Conservation (phyloP, 1,140 invertebrate genomes). For the Lasaia peninsularis region DNA sequence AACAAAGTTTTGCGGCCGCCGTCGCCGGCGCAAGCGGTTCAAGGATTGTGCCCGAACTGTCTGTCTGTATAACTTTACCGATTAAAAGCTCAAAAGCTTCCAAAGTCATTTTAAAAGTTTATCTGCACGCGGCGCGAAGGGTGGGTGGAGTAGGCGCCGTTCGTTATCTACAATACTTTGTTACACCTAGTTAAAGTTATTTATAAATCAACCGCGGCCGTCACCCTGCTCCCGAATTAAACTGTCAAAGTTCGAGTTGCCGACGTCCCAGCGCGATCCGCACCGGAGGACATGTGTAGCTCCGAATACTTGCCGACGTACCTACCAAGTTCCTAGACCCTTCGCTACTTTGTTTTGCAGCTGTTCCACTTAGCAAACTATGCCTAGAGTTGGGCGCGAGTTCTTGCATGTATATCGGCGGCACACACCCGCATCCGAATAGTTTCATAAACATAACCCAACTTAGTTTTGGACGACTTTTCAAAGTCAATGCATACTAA, state of each 20-base stretch:
- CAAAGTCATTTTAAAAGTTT: slow-evolving; percentile 80
- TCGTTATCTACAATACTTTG: slow-evolving; percentile 74
- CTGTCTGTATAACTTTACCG: slow-evolving; percentile 79
- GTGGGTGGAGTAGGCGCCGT: slow-evolving; percentile 50
- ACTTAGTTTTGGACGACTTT: slow-evolving; percentile 76
- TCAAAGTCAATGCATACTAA: slow-evolving; percentile 77
- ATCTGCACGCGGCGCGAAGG: slow-evolving; percentile 67
- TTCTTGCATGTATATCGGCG: slow-evolving; percentile 73
- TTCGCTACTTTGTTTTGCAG: slow-evolving; percentile 76
- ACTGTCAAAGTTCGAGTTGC: slow-evolving; percentile 58
- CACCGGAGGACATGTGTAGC: slow-evolving; percentile 51
- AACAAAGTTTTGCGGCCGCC: slow-evolving; percentile 78
- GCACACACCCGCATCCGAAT: slow-evolving; percentile 72
- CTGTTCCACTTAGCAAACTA: slow-evolving; percentile 76
- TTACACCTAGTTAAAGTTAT: slow-evolving; percentile 74
- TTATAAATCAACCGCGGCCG: slow-evolving; percentile 66
- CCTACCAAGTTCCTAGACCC: slow-evolving; percentile 74
- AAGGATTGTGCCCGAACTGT: slow-evolving; percentile 78
- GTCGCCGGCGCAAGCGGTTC: slow-evolving; percentile 78
- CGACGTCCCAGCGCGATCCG: slow-evolving; percentile 13
- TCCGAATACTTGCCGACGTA: slow-evolving; percentile 65
- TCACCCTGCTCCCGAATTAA: slow-evolving; percentile 56
- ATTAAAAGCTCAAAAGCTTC: slow-evolving; percentile 80
- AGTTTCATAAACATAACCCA: slow-evolving; percentile 77
- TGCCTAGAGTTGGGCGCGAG: slow-evolving; percentile 72